These are phyloP conservation scores for Siniperca scherzeri DNA, from an alignment of 2,797 vertebrate species.

Conservation along the genomic window DNA sequence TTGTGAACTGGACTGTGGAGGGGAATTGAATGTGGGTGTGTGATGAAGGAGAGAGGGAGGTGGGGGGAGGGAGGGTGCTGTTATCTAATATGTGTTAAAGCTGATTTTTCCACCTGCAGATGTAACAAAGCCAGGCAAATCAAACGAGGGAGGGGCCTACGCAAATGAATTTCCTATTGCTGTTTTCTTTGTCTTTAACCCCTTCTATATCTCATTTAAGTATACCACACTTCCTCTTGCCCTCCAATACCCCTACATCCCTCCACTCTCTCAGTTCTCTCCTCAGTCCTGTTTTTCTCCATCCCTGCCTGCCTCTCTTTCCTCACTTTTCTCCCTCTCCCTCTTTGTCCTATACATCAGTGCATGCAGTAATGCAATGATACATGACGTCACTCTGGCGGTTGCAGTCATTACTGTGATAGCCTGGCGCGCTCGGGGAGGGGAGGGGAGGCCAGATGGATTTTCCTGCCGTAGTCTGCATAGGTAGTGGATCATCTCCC, in stretches of 20 bases:
- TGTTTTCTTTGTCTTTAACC: constrained; percentile 69
- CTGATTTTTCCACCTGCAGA: constrained; percentile 65
- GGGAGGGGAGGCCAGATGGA: constrained; percentile 64
- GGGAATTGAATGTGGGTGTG: constrained; percentile 50
- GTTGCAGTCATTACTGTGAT: constrained; percentile 79
- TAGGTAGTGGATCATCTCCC: constrained; percentile 69
- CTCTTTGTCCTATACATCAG: constrained; percentile 78
- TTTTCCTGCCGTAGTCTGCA: constrained; percentile 67
- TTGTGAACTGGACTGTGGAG: constrained; percentile 70
- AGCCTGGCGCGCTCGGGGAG: constrained; percentile 52
- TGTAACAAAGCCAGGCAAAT: constrained; percentile 62
- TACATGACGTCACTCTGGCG: constrained; percentile 73
- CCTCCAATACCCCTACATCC: background rate
- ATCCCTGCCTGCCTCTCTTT: constrained; percentile 17
- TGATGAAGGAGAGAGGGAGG: background rate
- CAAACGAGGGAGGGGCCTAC: constrained; percentile 46
- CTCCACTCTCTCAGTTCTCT: background rate
- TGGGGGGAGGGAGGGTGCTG: background rate
- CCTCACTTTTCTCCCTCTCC: constrained; percentile 29
- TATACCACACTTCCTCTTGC: constrained; percentile 16
- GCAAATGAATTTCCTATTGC: constrained; percentile 61
- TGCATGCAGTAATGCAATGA: constrained; percentile 67
- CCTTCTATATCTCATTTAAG: constrained; percentile 41
- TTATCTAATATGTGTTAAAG: constrained; percentile 72
- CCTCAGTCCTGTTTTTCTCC: constrained; percentile 11